Base-by-base conservation (phyloP, 2,113 vertebrate genomes). In the Cepphus grylle region DNA sequence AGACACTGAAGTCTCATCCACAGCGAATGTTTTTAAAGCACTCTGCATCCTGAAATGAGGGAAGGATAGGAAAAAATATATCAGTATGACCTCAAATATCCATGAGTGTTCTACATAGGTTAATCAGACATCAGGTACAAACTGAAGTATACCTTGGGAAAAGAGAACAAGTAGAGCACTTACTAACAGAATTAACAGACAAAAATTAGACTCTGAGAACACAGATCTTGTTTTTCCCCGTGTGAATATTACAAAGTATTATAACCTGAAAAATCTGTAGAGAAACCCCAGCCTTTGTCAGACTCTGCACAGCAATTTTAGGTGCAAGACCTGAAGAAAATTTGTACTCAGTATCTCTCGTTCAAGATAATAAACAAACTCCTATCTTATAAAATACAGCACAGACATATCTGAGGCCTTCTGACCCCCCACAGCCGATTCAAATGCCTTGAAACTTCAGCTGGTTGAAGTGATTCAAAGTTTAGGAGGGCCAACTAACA, bases 1-100 rank as follows among this genome's bases (percentile, higher is more conserved):
- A 1, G 99, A 99, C 85, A 99, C 99, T 0, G 99, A 99, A 26
- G 99, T 99, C 97, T 99, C 99, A 1, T 99, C 99, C 95, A 99
- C 99, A 0, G 99, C 99, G 55, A 99, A 99, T 0, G 99, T 99
- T 93, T 99, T 99, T 87, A 99, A 97, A 15, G 99, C 99, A 13
- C 99, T 99, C 97, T 99, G 99, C 99, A 99, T 99, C 91, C 99
- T 99, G 95, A 23, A 84, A 55, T 0, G 16, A 70, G 29, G 29
- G 13, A 10, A 55, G 32, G 43, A 70, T 3, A 73, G 63, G 2
- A 4, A 16, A 69, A 22, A 69, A 1, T 4, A 21, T 5, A 34
- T 72, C 36, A 67, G n/a, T 0, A 16, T 23, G 63, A 76, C 25
- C 63, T 73, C 81, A 22, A 4, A 36, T 4, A n/a, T 6, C 30